These are phyloP conservation scores for Dicranocentrus wangi DNA, from an alignment of 2,888 invertebrate species.

Conservation along the genomic window DNA sequence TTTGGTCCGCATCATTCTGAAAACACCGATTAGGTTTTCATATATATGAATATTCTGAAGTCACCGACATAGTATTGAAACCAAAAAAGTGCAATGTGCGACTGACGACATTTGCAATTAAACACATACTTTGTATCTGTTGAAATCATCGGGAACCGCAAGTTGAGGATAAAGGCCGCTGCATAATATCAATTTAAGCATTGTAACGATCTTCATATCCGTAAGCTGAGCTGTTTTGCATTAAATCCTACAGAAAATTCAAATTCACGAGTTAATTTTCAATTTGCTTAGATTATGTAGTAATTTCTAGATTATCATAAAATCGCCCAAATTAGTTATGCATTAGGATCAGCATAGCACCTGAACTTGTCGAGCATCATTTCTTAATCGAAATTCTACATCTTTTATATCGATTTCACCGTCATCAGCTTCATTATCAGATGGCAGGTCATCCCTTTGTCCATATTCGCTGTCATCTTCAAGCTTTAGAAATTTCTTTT, in stretches of 20 bases:
- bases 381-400: slow-evolving; percentile 88
- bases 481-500: slow-evolving; percentile 83
- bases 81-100: no score
- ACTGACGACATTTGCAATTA: no score
- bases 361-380: slow-evolving; percentile 84
- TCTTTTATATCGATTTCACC: slow-evolving; percentile 84
- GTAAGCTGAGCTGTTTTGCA: slow-evolving; percentile 80
- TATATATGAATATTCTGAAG: no score
- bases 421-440: slow-evolving; percentile 77
- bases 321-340: no score
- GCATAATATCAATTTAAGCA: slow-evolving; percentile 87
- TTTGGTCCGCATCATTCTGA: slow-evolving; percentile 84
- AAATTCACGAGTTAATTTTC: no score
- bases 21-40: slow-evolving; percentile 65
- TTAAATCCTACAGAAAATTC: slow-evolving; percentile 76
- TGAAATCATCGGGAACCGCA: slow-evolving; percentile 94
- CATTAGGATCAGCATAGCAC: no score
- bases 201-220: slow-evolving; percentile 81
- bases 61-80: no score
- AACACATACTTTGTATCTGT: slow-evolving; percentile 77
- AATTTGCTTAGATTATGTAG: no score
- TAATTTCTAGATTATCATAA: no score
- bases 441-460: slow-evolving; percentile 80
- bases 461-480: slow-evolving; percentile 78
- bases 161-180: slow-evolving; percentile 97